A percentile compares a stretch with the other conserved stretches of the same genome.
Evolutionary conservation across 2,113 vertebrate species (phyloP).

Genomic region (Zosterops pallidus): DNA sequence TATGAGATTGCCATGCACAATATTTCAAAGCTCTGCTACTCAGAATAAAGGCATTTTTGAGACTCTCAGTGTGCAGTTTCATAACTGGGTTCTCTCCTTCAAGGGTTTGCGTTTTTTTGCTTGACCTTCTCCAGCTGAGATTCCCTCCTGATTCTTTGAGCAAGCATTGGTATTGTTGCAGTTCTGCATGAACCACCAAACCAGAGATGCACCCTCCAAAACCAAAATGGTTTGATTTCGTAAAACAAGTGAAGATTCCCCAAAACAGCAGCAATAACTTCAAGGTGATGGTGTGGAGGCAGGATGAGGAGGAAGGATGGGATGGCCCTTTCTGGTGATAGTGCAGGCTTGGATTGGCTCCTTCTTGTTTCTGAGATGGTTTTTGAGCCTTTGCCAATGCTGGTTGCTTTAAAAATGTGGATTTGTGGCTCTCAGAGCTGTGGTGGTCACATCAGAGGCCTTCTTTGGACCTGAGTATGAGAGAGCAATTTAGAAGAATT

Average conservation of each 20-base stretch:
- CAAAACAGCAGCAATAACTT: not conserved
- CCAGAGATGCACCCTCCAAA: not conserved
- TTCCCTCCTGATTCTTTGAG: not conserved
- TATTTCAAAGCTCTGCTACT: not conserved
- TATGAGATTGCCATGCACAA: not conserved
- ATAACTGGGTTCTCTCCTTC: not conserved
- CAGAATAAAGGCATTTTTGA: not conserved
- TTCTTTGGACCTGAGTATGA: not conserved
- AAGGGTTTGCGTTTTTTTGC: not conserved
- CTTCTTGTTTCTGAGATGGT: not conserved
- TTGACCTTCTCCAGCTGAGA: not conserved
- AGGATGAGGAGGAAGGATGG: not conserved
- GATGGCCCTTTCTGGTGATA: not conserved
- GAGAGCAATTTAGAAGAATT: not conserved
- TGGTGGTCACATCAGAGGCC: not conserved
- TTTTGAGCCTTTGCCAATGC: not conserved
- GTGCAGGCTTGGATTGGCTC: not conserved
- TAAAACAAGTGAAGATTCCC: not conserved
- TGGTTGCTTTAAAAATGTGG: not conserved
- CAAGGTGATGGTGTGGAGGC: not conserved
- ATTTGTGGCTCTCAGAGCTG: not conserved
- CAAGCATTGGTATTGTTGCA: not conserved
- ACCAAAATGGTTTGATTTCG: not conserved
- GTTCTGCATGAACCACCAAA: not conserved
- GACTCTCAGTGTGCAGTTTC: not conserved